phyloP scores from a whole-genome alignment of 2,888 invertebrate species.

The Drosophila emarginata region DNA sequence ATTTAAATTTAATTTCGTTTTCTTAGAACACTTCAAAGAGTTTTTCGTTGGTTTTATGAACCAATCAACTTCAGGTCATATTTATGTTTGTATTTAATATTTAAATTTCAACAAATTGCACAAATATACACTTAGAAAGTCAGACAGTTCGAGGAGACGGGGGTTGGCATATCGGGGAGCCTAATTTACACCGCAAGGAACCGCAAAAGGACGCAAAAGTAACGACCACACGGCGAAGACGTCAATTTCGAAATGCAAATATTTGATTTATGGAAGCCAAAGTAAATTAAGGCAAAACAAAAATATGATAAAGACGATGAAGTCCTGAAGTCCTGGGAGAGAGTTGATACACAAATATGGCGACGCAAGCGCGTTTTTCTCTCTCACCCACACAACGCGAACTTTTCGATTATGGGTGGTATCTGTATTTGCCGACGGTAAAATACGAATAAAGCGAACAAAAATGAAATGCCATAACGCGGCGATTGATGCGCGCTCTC shows the following conservation, averaged over 20 bases:
- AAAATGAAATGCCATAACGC: slow-evolving; percentile 24
- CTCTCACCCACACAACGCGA: slow-evolving; percentile 29
- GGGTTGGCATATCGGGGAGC: slow-evolving; percentile 5
- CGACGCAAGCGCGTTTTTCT: slow-evolving; percentile 30
- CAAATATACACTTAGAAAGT: slow-evolving; percentile 11
- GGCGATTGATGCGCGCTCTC: slow-evolving; percentile 45
- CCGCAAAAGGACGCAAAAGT: slow-evolving; percentile 53
- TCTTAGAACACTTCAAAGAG: slow-evolving; percentile 58
- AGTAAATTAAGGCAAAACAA: slow-evolving; percentile 75
- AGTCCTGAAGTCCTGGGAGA: slow-evolving; percentile 19
- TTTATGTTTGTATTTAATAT: slow-evolving; percentile 42
- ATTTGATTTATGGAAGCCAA: slow-evolving; percentile 78
- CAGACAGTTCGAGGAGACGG: not conserved
- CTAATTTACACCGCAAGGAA: slow-evolving; percentile 44
- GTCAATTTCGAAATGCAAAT: slow-evolving; percentile 81
- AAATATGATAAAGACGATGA: slow-evolving; percentile 29
- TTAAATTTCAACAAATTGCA: slow-evolving; percentile 25
- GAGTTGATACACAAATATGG: slow-evolving; percentile 36
- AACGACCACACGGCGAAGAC: slow-evolving; percentile 76
- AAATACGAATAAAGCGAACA: slow-evolving; percentile 27
- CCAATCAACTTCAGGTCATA: slow-evolving; percentile 43
- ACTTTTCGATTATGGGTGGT: not conserved
- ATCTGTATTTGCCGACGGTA: slow-evolving; percentile 59
- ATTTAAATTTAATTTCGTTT: slow-evolving; percentile 50
- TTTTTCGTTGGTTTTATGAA: slow-evolving; percentile 13